Evolutionary conservation across 2,888 invertebrate species (phyloP), one percentile per base, ranked within the genome.

Genomic region (Ptychoptera albimana): DNA sequence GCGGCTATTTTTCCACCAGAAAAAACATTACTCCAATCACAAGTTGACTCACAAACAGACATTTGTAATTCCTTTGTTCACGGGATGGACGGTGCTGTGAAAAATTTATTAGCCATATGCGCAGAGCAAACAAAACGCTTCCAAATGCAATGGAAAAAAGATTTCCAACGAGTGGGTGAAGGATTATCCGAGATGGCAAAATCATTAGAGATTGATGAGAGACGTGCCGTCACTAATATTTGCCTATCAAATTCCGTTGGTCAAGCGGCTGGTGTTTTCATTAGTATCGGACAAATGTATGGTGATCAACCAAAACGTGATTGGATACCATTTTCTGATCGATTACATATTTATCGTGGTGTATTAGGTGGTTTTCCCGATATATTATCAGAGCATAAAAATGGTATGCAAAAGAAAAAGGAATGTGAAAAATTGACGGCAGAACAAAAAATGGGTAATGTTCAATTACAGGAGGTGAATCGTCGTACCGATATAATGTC

Each of bases 301-400:
- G 91, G 91, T 51, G 88, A 92, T 45, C 92, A 93, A 61, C 83
- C 88, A 0, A 86, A 83, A 60, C 73, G 75, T 45, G 92, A 92
- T 63, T 89, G 87, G 82, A 87, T 91, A 54, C 88, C 89, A 1
- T 71, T 96, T 29, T 78, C 83, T 38, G 94, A 97, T 63, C 82
- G 85, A 53, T 73, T 97, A 51, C 91, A 91, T 59, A 81, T 96
- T 53, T 96, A 96, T 68, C 87, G 89, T 63, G 96, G 97, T 43
- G 79, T 96, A 44, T 79, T 96, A 8, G 77, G 80, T 46, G 80
- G 79, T 47, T 89, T 92, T 58, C 96, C 97, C 1, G 94, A 94
- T 55, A 84, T 88, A 43, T 70, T 94, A 45, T 77, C 78, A 39
- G 81, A 91, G 52, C 92, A 94, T 59, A 91, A 87, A 71, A 87